phyloP scores from a whole-genome alignment of 2,113 vertebrate genomes.

The Pseudopodoces humilis region DNA sequence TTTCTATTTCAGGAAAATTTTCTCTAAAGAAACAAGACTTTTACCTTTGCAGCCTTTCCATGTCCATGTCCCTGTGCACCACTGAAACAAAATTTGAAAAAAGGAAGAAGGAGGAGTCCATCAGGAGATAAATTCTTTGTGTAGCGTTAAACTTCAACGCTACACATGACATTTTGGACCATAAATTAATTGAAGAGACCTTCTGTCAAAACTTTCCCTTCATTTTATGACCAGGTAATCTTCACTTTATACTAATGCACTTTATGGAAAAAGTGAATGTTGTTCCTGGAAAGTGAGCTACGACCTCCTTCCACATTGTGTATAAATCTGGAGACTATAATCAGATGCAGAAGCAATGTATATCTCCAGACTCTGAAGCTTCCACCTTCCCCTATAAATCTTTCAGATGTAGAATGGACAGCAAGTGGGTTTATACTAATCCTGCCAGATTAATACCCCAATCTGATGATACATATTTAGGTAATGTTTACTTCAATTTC shows the following conservation, averaged over 20 bases:
- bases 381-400: constrained; percentile 28
- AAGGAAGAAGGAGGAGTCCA: neutral
- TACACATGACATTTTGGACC: constrained; percentile 5
- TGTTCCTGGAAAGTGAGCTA: constrained; percentile 62
- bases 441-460: neutral
- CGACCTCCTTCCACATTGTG: constrained; percentile 43
- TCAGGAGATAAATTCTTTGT: neutral
- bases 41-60: neutral
- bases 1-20: neutral
- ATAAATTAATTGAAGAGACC: constrained; percentile 24
- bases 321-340: constrained; percentile 67
- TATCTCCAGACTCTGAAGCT: constrained; percentile 40
- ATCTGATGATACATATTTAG: neutral
- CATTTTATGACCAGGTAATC: constrained; percentile 3
- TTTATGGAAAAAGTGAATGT: constrained; percentile 60
- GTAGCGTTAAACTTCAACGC: constrained; percentile 2
- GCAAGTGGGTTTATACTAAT: neutral
- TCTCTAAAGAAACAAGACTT: neutral
- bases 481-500: constrained; percentile 33
- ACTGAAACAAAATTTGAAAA: neutral
- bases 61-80: neutral
- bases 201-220: constrained; percentile 25
- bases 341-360: constrained; percentile 64
- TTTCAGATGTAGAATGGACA: constrained; percentile 6
- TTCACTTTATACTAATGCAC: neutral